Conservation (phyloP, 2,888 invertebrate species). For the Chrysolina oricalcia region DNA sequence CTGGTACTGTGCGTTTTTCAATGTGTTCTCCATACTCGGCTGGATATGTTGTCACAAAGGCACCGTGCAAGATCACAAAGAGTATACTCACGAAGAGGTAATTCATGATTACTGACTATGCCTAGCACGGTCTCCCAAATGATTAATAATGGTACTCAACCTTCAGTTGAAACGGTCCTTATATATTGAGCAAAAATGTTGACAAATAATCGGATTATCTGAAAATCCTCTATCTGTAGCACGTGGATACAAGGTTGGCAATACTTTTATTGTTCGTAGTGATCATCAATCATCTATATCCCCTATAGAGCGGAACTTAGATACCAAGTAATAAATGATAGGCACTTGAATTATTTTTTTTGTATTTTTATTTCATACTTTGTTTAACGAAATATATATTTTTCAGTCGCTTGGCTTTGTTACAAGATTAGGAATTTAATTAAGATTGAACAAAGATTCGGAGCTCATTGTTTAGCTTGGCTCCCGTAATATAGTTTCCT, state of each 20-base stretch:
- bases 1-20: constrained; percentile 35
- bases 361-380: no score
- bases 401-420: no score
- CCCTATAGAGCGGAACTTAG: neutral
- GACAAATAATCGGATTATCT: neutral
- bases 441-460: no score
- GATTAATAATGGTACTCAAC: neutral
- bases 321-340: neutral
- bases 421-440: no score
- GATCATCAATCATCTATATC: neutral
- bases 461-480: no score
- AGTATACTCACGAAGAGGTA: neutral
- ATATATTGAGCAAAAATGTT: neutral
- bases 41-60: neutral
- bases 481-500: no score
- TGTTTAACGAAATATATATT: no score
- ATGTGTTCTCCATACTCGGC: neutral
- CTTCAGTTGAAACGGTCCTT: neutral
- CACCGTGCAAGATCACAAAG: neutral
- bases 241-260: neutral
- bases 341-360: no score
- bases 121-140: neutral
- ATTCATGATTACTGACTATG: neutral
- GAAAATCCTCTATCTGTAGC: neutral
- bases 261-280: neutral